Percentiles rank a stretch among this genome's conserved stretches.
These are phyloP conservation scores for Adelges cooleyi DNA, from an alignment of 1,140 invertebrate species.

Conservation along the genomic window DNA sequence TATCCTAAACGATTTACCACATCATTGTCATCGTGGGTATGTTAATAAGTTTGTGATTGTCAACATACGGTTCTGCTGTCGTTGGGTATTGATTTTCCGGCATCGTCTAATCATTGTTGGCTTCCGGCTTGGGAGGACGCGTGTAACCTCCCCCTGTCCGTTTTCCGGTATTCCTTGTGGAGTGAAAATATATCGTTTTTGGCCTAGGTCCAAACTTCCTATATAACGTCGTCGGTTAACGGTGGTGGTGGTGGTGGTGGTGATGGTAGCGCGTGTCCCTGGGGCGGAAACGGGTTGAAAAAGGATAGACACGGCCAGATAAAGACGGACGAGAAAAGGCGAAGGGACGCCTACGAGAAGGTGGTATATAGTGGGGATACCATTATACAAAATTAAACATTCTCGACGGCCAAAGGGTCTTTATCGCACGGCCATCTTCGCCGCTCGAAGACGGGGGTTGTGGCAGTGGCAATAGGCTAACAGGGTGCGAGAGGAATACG, in stretches of 20 bases:
- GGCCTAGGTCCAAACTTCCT: conserved; percentile 1
- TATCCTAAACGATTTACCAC: conserved; percentile 17
- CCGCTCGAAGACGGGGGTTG: neutral
- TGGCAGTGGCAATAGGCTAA: neutral
- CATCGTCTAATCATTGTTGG: conserved; percentile 9
- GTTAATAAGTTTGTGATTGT: conserved; percentile 3
- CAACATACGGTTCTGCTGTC: neutral
- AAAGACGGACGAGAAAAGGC: neutral
- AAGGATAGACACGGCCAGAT: neutral
- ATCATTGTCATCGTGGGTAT: too few relatives aligned
- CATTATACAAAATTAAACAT: conserved; percentile 28
- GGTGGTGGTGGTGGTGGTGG: neutral
- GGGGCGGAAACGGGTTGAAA: conserved; percentile 8
- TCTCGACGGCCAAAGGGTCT: conserved; percentile 25
- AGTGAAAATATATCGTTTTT: neutral
- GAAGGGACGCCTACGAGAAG: neutral
- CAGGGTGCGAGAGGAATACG: neutral
- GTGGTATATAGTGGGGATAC: neutral
- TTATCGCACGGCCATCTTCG: neutral
- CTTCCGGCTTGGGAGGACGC: neutral
- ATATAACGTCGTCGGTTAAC: too few relatives aligned
- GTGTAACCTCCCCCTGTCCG: too few relatives aligned
- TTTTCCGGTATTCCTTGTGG: too few relatives aligned
- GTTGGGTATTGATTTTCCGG: conserved; percentile 10
- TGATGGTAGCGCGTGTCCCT: neutral